Evolutionary conservation across 2,888 invertebrate species (phyloP), one percentile per base, ranked within the genome.

Genomic region (Platycheirus rosarum): DNA sequence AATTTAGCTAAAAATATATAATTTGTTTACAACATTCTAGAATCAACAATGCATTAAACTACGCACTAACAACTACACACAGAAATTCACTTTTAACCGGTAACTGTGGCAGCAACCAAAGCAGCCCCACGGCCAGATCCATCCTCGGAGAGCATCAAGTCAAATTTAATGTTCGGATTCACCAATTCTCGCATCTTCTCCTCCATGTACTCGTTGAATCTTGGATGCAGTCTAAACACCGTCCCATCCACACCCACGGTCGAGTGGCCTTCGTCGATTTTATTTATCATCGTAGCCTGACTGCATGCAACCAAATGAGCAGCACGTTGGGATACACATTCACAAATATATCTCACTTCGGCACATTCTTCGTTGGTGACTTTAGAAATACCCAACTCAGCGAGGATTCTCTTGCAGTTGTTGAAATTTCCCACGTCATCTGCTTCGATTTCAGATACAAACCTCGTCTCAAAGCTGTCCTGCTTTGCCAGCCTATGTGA

Each of bases 241-340:
- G 97, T 97, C 66, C 98, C 98, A 90, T 99, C 98, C 86, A 99
- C 96, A 78, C 97, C 98, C 51, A 99, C 96, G 1, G 97, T 97
- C 62, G 97, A 95, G 84, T 93, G 93, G n/a, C 95, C 93, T 87
- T 97, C 95, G 70, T 93, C 92, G 93, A 98, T 97, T 91, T 96
- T 96, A 90, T 97, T 96, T 85, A 99, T 93, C 46, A 99, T 92
- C 23, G 95, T 93, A 7, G 98, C 95, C 77, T 96, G 92, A 44
- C 96, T 97, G 55, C 97, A 96, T 0, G 97, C 97, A 6, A 96
- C 96, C 23, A 99, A 92, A 91, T 97, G 95, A 0, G 98, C 98
- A 1, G 98, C 98, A 84, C 98, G 93, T 85, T 95, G 93, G 16
- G 98, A 97, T 13, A 98, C 95, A 85, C 96, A 93, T 87, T 97